These are phyloP conservation scores for Corydoras maculifer DNA, from an alignment of 2,113 vertebrate genomes.

Conservation along the genomic window DNA sequence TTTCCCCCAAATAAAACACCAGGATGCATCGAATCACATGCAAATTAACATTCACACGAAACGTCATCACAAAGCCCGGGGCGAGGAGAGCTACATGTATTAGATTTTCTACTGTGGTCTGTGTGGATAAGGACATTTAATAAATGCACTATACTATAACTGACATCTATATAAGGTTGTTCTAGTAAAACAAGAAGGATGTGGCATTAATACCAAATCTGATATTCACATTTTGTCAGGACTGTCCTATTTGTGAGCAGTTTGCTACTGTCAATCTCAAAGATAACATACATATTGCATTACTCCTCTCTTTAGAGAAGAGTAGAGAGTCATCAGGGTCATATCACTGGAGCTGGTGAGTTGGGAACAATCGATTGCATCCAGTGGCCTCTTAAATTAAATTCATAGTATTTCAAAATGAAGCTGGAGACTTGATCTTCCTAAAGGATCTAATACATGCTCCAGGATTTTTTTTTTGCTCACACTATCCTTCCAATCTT, in stretches of 20 bases:
- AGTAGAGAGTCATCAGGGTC: conserved; percentile 16
- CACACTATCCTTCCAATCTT: background rate
- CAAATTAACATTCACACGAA: too few relatives aligned
- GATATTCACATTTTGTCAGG: conserved; percentile 2
- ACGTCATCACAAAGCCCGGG: too few relatives aligned
- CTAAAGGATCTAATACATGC: background rate
- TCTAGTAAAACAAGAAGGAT: background rate
- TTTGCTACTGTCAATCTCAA: background rate
- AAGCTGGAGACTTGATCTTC: background rate
- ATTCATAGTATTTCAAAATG: conserved; percentile 5
- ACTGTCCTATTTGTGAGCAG: background rate
- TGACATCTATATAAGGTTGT: too few relatives aligned
- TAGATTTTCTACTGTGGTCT: too few relatives aligned
- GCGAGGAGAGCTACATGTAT: too few relatives aligned
- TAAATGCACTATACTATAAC: too few relatives aligned
- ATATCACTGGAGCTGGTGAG: conserved; percentile 11
- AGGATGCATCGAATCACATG: too few relatives aligned
- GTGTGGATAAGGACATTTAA: too few relatives aligned
- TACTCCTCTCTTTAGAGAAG: conserved; percentile 11
- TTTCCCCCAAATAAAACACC: too few relatives aligned
- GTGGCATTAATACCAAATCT: conserved; percentile 21
- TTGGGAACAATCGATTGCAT: conserved; percentile 40
- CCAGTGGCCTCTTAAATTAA: background rate
- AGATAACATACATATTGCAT: conserved; percentile 29
- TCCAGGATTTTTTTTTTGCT: background rate